Evolutionary conservation across 2,888 invertebrate species (phyloP).

Genomic region (Lycia hirtaria): DNA sequence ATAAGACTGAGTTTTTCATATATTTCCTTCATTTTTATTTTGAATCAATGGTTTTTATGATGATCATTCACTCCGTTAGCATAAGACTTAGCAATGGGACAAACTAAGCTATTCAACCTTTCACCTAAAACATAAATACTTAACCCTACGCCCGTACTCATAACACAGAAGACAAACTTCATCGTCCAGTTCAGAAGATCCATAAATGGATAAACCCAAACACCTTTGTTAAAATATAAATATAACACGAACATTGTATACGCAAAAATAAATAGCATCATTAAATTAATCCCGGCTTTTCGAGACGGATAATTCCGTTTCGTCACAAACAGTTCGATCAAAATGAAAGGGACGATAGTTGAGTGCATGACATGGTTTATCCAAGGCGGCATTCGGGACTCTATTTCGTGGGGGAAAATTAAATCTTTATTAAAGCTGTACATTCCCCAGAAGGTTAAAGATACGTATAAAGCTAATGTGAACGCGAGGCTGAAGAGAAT

Average conservation of each 20-base stretch:
- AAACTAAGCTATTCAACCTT: constrained; percentile 87
- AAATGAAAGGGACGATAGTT: constrained; percentile 90
- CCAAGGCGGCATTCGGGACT: constrained; percentile 93
- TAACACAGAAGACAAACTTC: constrained; percentile 88
- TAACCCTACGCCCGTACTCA: constrained; percentile 84
- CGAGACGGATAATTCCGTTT: constrained; percentile 90
- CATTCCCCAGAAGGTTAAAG: constrained; percentile 93
- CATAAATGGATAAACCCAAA: constrained; percentile 96
- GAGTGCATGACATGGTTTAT: constrained; percentile 96
- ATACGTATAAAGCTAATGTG: constrained; percentile 92
- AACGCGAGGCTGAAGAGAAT: constrained; percentile 88
- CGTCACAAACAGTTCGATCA: constrained; percentile 89
- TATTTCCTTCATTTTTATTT: no score
- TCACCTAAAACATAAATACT: constrained; percentile 90
- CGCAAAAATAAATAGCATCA: constrained; percentile 84
- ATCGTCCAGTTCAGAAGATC: constrained; percentile 88
- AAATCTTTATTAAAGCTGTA: constrained; percentile 93
- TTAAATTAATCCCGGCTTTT: constrained; percentile 84
- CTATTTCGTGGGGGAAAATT: constrained; percentile 93
- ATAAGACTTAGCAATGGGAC: constrained; percentile 75
- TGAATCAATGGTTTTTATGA: constrained; percentile 2
- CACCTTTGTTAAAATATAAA: constrained; percentile 87
- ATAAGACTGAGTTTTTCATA: no score
- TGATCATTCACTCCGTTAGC: constrained; percentile 46
- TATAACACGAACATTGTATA: constrained; percentile 91